Base-by-base conservation (phyloP, 2,797 vertebrate species). In the Sebastiscus tertius region DNA sequence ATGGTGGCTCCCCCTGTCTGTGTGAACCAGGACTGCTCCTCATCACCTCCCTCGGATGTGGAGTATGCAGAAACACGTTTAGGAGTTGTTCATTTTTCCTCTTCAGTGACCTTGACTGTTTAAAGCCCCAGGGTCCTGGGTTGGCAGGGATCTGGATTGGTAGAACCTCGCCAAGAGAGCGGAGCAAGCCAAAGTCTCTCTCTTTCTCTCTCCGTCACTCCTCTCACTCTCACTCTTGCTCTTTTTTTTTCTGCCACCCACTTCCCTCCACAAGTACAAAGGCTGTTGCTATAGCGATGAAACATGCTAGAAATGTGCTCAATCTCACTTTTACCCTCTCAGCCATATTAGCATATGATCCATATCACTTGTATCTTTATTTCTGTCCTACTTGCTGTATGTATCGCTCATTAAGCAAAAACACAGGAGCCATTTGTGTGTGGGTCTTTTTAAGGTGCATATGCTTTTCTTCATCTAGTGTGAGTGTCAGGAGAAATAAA, bases 251-350 rank as follows among this genome's bases (percentile, higher is more conserved):
- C 72, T 88, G 72, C 93, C 91, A 88, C 92, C 92, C 89, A 94
- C 93, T 92, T 91, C 78, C 82, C 88, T 90, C 83, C 54, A 58
- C 88, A 90, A 92, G 91, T 89, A 88, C 88, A 90, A 89, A 90
- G 86, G 87, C 92, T 92, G 94, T 95, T 95, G 94, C 95, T 89
- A 95, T 94, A 93, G 94, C 85, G 74, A 95, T 93, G 87, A 89
- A 93, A 92, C 89, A 94, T 92, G 81, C 84, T 85, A 75, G 87
- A 88, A 84, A 92, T 93, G 72, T 86, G 83, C 85, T 89, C 87
- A 63, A 70, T 87, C 59, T 87, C 81, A 90, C 87, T 92, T 93
- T 88, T 87, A 92, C 84, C 84, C 84, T 80, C 80, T 82, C 73
- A 71, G 74, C 29, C 75, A 54, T 77, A 87, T 87, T 78, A 85